phyloP scores from a whole-genome alignment of 1,140 invertebrate genomes.

The Dermatophagoides farinae region DNA sequence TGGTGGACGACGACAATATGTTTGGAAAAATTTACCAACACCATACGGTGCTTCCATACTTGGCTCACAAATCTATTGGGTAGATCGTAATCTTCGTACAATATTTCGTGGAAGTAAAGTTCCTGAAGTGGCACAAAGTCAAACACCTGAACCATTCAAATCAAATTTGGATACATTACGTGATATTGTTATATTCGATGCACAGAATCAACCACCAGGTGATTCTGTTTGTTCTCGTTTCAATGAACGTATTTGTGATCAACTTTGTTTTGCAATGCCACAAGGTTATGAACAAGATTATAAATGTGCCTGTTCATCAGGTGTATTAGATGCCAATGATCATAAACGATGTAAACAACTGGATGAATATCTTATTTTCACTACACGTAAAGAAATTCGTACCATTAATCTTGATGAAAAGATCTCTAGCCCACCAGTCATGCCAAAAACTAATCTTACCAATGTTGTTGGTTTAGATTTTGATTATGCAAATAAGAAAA shows the following conservation, averaged over 20 bases:
- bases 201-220: conserved; percentile 51
- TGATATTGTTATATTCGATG: conserved; percentile 74
- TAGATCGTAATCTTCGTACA: conserved; percentile 72
- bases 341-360: conserved; percentile 38
- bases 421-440: conserved; percentile 57
- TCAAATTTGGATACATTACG: conserved; percentile 59
- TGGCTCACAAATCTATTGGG: conserved; percentile 66
- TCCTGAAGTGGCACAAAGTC: conserved; percentile 23
- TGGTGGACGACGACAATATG: conserved; percentile 36
- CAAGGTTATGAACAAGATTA: conserved; percentile 25
- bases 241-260: conserved; percentile 67
- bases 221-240: conserved; percentile 52
- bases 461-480: conserved; percentile 94
- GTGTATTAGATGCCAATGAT: conserved; percentile 37
- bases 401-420: conserved; percentile 60
- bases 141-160: conserved; percentile 43
- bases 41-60: conserved; percentile 81
- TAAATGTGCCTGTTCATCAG: conserved; percentile 74
- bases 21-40: conserved; percentile 71
- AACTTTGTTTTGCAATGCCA: conserved; percentile 84
- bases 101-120: conserved; percentile 40
- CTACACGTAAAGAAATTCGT: conserved; percentile 71
- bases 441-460: conserved; percentile 65
- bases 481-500: conserved; percentile 62
- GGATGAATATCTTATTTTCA: conserved; percentile 71